phyloP scores from a whole-genome alignment of 1,140 invertebrate genomes.

The Drosophila nigromelanica region DNA sequence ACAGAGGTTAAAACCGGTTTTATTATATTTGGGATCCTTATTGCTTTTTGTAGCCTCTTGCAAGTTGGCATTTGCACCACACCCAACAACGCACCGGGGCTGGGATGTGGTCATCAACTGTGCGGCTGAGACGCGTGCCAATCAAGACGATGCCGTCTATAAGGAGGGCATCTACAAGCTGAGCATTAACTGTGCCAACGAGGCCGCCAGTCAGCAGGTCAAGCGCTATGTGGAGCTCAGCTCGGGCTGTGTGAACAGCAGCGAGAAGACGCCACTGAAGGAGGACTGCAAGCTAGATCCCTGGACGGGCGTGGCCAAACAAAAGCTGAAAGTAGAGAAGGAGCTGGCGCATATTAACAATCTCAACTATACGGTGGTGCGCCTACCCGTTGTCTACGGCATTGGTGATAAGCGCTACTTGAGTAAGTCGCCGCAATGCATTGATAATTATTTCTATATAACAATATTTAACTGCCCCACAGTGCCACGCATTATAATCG shows the following conservation, averaged over 20 bases:
- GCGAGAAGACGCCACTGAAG: conserved; percentile 90
- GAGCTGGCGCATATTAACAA: conserved; percentile 87
- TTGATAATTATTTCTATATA: conserved; percentile 35
- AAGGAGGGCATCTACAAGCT: conserved; percentile 94
- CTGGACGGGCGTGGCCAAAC: conserved; percentile 92
- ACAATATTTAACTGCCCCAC: conserved; percentile 52
- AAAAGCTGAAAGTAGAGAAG: conserved; percentile 93
- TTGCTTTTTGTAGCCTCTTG: conserved; percentile 88
- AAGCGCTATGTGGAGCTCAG: conserved; percentile 93
- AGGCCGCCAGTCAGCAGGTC: conserved; percentile 88
- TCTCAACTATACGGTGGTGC: conserved; percentile 91
- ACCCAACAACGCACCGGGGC: conserved; percentile 83
- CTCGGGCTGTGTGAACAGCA: conserved; percentile 91
- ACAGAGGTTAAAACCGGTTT: conserved; percentile 56
- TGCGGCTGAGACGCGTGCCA: conserved; percentile 94
- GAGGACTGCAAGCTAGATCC: conserved; percentile 91
- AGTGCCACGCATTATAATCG: conserved; percentile 93
- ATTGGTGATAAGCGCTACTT: conserved; percentile 92
- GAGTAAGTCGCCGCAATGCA: conserved; percentile 85
- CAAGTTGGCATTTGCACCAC: conserved; percentile 89
- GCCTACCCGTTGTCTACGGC: conserved; percentile 95
- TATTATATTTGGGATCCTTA: conserved; percentile 35
- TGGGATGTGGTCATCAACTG: conserved; percentile 95
- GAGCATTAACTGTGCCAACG: conserved; percentile 91
- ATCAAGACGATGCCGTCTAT: conserved; percentile 94